phyloP scores from a whole-genome alignment of 2,888 invertebrate species.

The Drosophila merina region DNA sequence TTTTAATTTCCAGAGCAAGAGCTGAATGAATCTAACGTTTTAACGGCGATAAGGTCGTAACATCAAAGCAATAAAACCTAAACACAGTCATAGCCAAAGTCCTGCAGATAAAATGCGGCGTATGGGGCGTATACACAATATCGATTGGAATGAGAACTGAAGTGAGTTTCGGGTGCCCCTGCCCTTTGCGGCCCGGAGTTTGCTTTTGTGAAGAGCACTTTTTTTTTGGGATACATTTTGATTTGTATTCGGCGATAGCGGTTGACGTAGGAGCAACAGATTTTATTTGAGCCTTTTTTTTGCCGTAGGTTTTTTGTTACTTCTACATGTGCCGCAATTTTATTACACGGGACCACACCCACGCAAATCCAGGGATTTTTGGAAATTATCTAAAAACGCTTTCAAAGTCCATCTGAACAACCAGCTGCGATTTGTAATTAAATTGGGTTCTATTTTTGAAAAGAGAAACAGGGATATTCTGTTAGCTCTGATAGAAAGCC shows the following conservation, averaged over 20 bases:
- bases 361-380: conserved; percentile 44
- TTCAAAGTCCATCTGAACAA: conserved; percentile 16
- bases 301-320: conserved; percentile 34
- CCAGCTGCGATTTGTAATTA: conserved; percentile 35
- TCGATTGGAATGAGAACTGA: conserved; percentile 56
- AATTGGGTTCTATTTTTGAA: conserved; percentile 39
- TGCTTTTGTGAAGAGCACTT: conserved; percentile 34
- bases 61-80: conserved; percentile 70
- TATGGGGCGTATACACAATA: conserved; percentile 64
- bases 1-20: conserved; percentile 38
- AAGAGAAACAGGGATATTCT: conserved; percentile 4
- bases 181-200: conserved; percentile 12
- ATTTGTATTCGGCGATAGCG: conserved; percentile 67
- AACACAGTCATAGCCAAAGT: conserved; percentile 39
- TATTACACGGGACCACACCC: conserved; percentile 56
- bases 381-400: conserved; percentile 35
- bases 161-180: conserved; percentile 15
- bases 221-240: conserved; percentile 47
- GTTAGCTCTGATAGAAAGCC: conserved; percentile 1
- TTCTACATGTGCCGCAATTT: conserved; percentile 61
- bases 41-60: conserved; percentile 70
- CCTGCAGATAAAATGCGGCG: conserved; percentile 58
- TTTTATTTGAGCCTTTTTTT: conserved; percentile 40
- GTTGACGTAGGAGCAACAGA: conserved; percentile 78
- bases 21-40: conserved; percentile 57